Conservation (phyloP, 2,113 vertebrate genomes). For the Trogon melanurus region DNA sequence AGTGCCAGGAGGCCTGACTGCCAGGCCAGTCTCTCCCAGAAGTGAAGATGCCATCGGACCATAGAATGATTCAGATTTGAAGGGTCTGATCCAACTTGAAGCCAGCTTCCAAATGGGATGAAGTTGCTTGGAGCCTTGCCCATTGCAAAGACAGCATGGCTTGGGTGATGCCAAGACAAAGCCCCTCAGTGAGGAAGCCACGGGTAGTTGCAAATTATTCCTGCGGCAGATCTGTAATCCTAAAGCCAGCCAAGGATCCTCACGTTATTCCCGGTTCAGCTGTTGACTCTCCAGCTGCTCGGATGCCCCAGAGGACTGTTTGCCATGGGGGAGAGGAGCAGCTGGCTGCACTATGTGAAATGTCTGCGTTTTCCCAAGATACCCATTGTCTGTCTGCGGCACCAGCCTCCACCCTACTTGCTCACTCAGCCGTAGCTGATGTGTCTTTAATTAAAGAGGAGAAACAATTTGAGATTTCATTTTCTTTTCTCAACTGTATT, state of each 20-base stretch:
- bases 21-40: background rate
- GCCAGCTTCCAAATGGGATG: background rate
- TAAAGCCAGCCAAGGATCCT: background rate
- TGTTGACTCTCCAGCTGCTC: constrained; percentile 28
- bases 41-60: accelerated
- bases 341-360: background rate
- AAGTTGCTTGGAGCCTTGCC: background rate
- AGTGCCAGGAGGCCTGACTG: background rate
- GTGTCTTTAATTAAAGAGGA: constrained; percentile 69
- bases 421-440: constrained; percentile 64
- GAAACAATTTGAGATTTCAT: constrained; percentile 32
- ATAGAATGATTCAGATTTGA: background rate
- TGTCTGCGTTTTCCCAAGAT: constrained; percentile 44
- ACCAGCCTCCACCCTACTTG: constrained; percentile 68
- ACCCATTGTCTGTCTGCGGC: constrained; percentile 59
- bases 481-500: background rate
- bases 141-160: background rate
- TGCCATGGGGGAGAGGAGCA: constrained; percentile 39
- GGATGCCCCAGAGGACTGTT: background rate
- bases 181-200: background rate
- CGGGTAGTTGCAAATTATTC: background rate
- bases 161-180: background rate
- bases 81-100: background rate
- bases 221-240: background rate
- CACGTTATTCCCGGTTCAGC: background rate